Percentiles rank a stretch among this genome's conserved stretches.
These are phyloP conservation scores for Brachyptera putata DNA, from an alignment of 2,888 invertebrate genomes.

Conservation along the genomic window DNA sequence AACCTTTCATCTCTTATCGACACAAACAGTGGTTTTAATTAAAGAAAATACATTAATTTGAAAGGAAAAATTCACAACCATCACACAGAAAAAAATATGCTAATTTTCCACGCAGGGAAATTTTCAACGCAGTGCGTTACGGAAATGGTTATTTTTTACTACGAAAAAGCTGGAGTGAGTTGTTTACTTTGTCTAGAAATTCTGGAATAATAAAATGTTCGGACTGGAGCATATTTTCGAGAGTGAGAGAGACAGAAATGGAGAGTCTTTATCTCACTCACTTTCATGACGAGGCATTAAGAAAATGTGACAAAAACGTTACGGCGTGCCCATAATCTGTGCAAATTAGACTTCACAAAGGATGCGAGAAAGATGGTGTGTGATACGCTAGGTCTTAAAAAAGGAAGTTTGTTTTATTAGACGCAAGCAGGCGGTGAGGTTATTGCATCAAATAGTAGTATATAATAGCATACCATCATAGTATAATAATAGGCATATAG, in stretches of 20 bases:
- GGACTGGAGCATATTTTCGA: not conserved
- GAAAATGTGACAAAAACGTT: conserved; percentile 5
- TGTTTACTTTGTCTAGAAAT: conserved; percentile 15
- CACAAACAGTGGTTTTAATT: conserved; percentile 22
- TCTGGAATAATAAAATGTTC: conserved; percentile 8
- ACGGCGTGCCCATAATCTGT: conserved; percentile 3
- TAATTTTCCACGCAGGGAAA: conserved; percentile 10
- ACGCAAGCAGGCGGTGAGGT: too few species aligned
- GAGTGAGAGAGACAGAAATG: too few species aligned
- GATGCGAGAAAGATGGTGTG: too few species aligned
- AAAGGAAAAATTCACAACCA: conserved; percentile 1
- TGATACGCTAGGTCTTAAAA: too few species aligned
- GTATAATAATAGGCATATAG: too few species aligned
- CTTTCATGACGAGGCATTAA: not conserved
- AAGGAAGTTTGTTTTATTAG: too few species aligned
- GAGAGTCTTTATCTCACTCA: not conserved
- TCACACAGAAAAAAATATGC: conserved; percentile 14
- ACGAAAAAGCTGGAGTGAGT: conserved; percentile 9
- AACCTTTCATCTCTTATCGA: conserved; percentile 19
- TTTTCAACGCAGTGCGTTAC: not conserved
- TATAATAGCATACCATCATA: too few species aligned
- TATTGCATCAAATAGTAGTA: too few species aligned
- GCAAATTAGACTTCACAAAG: too few species aligned
- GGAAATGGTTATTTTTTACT: conserved; percentile 9
- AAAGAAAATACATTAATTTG: conserved; percentile 14